Conservation (phyloP, 1,140 invertebrate genomes). For the Zaprionus capensis region DNA sequence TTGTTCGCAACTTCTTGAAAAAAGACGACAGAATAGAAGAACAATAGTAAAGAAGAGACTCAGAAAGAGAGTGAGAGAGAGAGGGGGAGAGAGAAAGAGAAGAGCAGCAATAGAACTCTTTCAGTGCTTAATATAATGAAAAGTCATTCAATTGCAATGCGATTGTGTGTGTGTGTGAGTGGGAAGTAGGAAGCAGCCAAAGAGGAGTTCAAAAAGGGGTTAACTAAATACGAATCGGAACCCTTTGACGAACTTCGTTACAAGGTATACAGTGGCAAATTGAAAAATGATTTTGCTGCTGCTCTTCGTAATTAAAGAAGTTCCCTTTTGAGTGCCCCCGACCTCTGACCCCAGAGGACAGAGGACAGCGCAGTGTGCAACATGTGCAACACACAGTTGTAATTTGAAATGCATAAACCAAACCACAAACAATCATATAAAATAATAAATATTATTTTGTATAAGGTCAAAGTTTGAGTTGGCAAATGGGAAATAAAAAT, state of each 20-base stretch:
- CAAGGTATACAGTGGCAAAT: slow-evolving; percentile 12
- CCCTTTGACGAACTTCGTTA: slow-evolving; percentile 19
- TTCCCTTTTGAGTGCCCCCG: slow-evolving; percentile 1
- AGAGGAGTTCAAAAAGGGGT: slow-evolving; percentile 18
- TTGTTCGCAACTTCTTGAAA: slow-evolving; percentile 18
- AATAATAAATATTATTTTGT: slow-evolving; percentile 33
- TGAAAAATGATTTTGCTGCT: slow-evolving; percentile 12
- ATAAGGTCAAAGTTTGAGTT: slow-evolving; percentile 4
- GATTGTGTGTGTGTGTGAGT: slow-evolving; percentile 19
- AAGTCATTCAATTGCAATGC: slow-evolving; percentile 67
- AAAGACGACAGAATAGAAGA: neutral
- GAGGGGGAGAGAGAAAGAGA: neutral
- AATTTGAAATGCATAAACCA: slow-evolving; percentile 26
- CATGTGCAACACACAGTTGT: neutral
- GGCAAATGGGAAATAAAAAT: neutral
- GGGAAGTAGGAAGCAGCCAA: slow-evolving; percentile 8
- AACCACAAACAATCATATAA: slow-evolving; percentile 34
- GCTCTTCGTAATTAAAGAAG: slow-evolving; percentile 15
- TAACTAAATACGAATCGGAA: slow-evolving; percentile 9
- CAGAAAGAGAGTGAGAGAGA: neutral
- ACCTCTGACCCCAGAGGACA: neutral
- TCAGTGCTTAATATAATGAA: slow-evolving; percentile 60
- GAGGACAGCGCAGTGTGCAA: neutral
- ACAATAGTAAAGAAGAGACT: neutral
- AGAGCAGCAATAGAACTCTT: slow-evolving; percentile 6